These are phyloP conservation scores for Capromys pilorides DNA, from an alignment of 2,797 vertebrate genomes.

Conservation along the genomic window DNA sequence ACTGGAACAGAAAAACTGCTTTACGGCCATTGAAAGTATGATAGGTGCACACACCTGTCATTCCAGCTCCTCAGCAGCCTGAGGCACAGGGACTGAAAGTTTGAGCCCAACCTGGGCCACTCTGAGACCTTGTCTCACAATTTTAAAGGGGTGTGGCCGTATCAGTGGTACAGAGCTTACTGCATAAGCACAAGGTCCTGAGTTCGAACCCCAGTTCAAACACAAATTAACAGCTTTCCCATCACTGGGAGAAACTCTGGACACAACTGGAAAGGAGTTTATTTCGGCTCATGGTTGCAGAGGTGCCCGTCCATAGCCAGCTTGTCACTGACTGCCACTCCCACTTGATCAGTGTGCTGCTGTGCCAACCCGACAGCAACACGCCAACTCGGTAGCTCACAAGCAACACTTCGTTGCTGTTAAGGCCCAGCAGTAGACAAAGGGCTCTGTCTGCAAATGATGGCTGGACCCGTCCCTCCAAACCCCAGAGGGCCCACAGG, in stretches of 20 bases:
- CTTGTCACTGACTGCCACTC: background rate
- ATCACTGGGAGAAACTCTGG: background rate
- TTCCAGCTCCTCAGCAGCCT: background rate
- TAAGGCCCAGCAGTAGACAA: no score
- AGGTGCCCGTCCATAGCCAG: background rate
- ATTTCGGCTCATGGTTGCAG: background rate
- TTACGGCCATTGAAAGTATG: slow-evolving; percentile 1
- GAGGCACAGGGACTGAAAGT: background rate
- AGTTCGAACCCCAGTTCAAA: background rate
- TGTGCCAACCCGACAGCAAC: background rate
- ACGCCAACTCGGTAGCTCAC: background rate
- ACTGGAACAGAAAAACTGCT: background rate
- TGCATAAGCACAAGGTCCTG: background rate
- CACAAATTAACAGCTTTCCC: background rate
- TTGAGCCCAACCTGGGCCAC: background rate
- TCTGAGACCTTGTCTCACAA: background rate
- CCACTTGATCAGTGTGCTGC: background rate
- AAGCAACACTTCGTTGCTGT: no score
- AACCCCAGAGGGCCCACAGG: background rate
- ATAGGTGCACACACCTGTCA: background rate
- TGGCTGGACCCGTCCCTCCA: background rate
- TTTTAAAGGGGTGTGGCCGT: background rate
- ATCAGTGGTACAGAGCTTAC: background rate
- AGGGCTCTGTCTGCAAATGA: no score
- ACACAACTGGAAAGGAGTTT: background rate